Conservation (phyloP, 2,888 invertebrate genomes). For the Vanessa cardui region DNA sequence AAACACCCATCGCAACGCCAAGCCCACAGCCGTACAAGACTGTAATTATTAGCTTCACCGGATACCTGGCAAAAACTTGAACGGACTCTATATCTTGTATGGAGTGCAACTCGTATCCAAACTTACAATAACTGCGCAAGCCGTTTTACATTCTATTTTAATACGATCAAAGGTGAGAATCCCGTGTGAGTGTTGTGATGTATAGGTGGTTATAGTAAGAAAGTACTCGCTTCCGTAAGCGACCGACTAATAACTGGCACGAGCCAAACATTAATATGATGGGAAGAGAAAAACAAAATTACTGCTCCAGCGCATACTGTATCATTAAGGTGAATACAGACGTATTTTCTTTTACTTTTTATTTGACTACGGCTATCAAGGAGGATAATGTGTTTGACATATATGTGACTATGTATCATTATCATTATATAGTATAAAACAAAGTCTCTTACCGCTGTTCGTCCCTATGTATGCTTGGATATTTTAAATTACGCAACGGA, state of each 20-base stretch:
- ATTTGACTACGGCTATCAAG: conserved; percentile 7
- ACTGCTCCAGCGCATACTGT: conserved; percentile 42
- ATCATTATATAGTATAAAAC: too few relatives aligned
- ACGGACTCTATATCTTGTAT: conserved; percentile 46
- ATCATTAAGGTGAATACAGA: conserved; percentile 39
- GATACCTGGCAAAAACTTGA: conserved; percentile 66
- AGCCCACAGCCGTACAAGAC: conserved; percentile 49
- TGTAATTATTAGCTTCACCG: conserved; percentile 65
- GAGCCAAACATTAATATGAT: conserved; percentile 51
- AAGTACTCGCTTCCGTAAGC: conserved; percentile 50
- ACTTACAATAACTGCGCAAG: conserved; percentile 10
- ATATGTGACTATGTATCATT: background rate
- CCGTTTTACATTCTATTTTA: conserved; percentile 18
- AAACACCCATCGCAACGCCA: conserved; percentile 57
- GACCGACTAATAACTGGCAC: conserved; percentile 56
- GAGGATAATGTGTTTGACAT: conserved; percentile 5
- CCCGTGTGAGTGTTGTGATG: background rate
- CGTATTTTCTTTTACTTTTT: conserved; percentile 31
- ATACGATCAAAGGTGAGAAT: background rate
- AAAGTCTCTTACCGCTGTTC: too few relatives aligned
- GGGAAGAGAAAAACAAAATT: conserved; percentile 48
- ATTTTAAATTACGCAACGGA: too few relatives aligned
- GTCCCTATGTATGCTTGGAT: too few relatives aligned
- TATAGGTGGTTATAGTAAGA: conserved; percentile 36
- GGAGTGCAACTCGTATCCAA: conserved; percentile 12